A percentile compares a stretch with the other conserved stretches of the same genome.
Conservation (phyloP, 2,113 vertebrate genomes). For the Microcebus lehilahytsara region DNA sequence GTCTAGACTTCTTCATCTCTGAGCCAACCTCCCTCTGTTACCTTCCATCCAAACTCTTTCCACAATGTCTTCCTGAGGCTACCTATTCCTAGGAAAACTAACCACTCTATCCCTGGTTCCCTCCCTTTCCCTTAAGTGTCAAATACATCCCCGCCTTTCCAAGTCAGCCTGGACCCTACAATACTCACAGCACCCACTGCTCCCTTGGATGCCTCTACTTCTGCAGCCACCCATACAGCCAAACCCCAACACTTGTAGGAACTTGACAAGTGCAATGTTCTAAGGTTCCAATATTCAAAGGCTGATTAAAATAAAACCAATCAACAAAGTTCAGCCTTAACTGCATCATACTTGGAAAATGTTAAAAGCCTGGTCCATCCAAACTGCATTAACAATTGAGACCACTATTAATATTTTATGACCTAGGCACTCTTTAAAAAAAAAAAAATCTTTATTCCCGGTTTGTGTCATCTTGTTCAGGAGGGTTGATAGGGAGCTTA, state of each 20-base stretch:
- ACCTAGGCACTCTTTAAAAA: not conserved
- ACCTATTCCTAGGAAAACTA: not conserved
- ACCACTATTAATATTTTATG: constrained; percentile 19
- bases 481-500: not conserved
- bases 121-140: not conserved
- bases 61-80: not conserved
- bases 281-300: not conserved
- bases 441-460: not conserved
- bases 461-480: not conserved
- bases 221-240: not conserved
- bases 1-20: not conserved
- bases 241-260: not conserved
- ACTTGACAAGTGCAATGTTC: not conserved
- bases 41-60: not conserved
- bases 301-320: not conserved
- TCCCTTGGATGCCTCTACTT: not conserved
- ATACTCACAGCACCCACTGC: not conserved
- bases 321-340: not conserved
- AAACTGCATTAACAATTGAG: not conserved
- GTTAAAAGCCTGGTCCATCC: not conserved
- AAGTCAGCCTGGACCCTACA: not conserved
- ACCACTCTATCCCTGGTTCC: not conserved
- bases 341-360: not conserved
- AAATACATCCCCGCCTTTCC: not conserved
- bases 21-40: not conserved